These are phyloP conservation scores for Onychostoma macrolepis DNA, from an alignment of 2,113 vertebrate species.

Conservation along the genomic window DNA sequence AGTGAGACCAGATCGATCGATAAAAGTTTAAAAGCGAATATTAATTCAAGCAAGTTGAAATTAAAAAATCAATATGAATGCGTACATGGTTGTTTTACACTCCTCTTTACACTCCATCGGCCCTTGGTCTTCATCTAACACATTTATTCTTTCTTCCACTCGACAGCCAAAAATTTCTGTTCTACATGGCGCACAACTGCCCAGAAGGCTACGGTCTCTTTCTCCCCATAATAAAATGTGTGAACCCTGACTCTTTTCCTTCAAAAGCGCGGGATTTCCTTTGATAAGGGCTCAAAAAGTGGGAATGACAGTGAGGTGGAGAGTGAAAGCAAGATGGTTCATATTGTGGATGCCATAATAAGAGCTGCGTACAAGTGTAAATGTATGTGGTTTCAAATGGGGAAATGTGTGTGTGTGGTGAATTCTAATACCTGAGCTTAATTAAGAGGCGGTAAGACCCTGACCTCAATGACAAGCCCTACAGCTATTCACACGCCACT, in stretches of 20 bases:
- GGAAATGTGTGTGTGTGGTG: slow-evolving; percentile 3
- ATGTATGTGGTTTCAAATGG: background rate
- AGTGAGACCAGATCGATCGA: background rate
- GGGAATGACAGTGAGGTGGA: background rate
- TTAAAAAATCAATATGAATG: slow-evolving; percentile 7
- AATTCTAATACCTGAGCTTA: slow-evolving; percentile 62
- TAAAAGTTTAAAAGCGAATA: background rate
- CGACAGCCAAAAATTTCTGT: background rate
- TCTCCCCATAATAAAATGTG: background rate
- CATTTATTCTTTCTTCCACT: background rate
- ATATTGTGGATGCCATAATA: background rate
- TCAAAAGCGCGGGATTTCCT: slow-evolving; percentile 2
- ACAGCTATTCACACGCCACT: slow-evolving; percentile 14
- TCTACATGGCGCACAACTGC: background rate
- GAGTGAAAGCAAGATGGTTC: background rate
- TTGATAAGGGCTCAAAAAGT: background rate
- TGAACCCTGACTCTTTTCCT: slow-evolving; percentile 7
- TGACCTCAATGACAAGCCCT: slow-evolving; percentile 58
- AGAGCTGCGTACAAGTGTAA: background rate
- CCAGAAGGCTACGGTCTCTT: background rate
- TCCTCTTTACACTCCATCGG: background rate
- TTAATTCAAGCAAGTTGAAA: slow-evolving; percentile 8
- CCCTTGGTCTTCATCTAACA: background rate
- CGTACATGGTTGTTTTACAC: background rate
- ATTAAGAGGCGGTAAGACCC: slow-evolving; percentile 55